These are phyloP conservation scores for Lacerta viridis DNA, from an alignment of 2,797 vertebrate species.

Conservation along the genomic window DNA sequence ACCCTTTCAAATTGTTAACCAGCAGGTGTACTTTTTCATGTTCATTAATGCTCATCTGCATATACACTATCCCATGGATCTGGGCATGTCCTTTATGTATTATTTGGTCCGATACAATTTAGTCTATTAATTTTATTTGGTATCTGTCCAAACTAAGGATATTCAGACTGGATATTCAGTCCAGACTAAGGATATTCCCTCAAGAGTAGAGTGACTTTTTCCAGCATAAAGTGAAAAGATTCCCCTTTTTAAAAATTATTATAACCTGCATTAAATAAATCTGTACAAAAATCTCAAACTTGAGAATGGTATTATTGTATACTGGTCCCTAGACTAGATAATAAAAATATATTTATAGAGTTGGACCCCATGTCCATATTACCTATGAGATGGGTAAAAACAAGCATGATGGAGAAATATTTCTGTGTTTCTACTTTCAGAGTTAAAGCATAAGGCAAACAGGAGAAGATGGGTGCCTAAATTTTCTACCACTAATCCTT, in stretches of 20 bases:
- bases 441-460: too few species aligned
- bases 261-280: neutral
- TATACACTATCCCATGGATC: slow-evolving; percentile 6
- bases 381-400: too few species aligned
- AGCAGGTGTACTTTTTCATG: slow-evolving; percentile 1
- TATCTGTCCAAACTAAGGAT: neutral
- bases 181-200: slow-evolving; percentile 12
- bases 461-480: too few species aligned
- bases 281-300: neutral
- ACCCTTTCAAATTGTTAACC: slow-evolving; percentile 63
- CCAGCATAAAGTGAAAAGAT: neutral
- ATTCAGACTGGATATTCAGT: neutral
- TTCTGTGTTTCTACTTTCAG: too few species aligned
- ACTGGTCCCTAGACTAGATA: neutral
- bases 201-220: neutral
- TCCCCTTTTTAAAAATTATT: neutral
- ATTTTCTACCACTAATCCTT: too few species aligned
- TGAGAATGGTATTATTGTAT: neutral
- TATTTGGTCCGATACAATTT: slow-evolving; percentile 24
- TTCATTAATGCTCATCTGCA: slow-evolving; percentile 54
- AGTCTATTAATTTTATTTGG: neutral
- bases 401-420: too few species aligned
- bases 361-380: neutral
- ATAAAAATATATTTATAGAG: neutral
- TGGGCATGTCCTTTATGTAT: slow-evolving; percentile 28